Evolutionary conservation across 2,797 vertebrate genomes (phyloP), one percentile per base, ranked within the genome.

Genomic region (Coccyzus lansbergi): DNA sequence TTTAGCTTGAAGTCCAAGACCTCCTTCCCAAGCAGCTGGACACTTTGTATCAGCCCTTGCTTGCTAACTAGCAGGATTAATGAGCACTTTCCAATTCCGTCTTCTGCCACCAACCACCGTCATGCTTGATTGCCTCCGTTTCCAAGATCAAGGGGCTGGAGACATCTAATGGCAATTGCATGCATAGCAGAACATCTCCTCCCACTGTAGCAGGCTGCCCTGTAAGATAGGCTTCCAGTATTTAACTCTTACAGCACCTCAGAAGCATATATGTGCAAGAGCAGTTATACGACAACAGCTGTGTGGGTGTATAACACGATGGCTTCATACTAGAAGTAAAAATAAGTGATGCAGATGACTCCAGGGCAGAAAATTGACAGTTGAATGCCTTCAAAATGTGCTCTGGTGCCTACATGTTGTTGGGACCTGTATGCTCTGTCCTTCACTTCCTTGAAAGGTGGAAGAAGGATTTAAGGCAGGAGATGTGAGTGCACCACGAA

Each of bases 161-260:
- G 97, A 98, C 98, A 98, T 97, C 98, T 97, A 98, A 97, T 97
- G 98, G 98, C 95, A 96, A 94, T 79, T 33, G 24, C 9, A 78
- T 21, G 97, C 94, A 97, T 97, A 97, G 95, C 97, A 90, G 31
- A 94, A 10, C 86, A 51, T 42, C 83, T 40, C 67, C 74, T 88
- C 69, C 79, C 83, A 42, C 70, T 10, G 40, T 10, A 48, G 62
- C 36, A 46, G 38, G 19, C 80, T 76, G 49, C 49, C 79, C 81
- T 49, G 48, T 4, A 12, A 36, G 44, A 28, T 2, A 9, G 4
- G 31, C 48, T 84, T 64, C 71, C 55, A 40, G 3, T 3, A 9
- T 81, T 97, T 95, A 96, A 96, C 93, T 89, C 83, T 71, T 84
- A 5, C 62, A 13, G 42, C n/a, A 20, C 70, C 83, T 65, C 65